These are phyloP conservation scores for Eumeta japonica DNA, from an alignment of 1,140 invertebrate species.

Conservation along the genomic window DNA sequence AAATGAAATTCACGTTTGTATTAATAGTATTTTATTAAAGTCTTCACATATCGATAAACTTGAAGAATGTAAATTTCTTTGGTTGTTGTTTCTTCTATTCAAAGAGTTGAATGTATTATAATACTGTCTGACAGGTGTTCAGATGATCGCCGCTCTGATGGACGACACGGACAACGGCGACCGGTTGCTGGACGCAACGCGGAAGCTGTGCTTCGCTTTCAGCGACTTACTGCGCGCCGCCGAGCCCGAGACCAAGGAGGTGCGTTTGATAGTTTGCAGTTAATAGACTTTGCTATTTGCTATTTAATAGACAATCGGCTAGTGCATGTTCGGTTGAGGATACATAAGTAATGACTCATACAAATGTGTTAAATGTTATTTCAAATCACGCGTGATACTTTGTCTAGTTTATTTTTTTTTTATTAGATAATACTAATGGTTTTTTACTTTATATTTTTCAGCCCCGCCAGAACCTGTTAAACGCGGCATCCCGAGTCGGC, in stretches of 20 bases:
- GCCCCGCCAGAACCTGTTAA: constrained; percentile 88
- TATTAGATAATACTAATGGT: too few species aligned
- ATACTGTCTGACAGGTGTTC: constrained; percentile 59
- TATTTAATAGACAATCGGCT: neutral
- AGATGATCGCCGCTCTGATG: constrained; percentile 93
- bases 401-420: too few species aligned
- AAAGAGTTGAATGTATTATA: neutral
- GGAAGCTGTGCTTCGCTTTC: constrained; percentile 90
- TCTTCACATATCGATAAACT: too few species aligned
- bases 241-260: constrained; percentile 90
- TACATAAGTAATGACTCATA: neutral
- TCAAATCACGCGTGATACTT: too few species aligned
- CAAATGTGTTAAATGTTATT: too few species aligned
- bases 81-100: too few species aligned
- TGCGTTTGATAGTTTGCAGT: constrained; percentile 30
- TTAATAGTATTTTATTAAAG: too few species aligned
- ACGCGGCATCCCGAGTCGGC: constrained; percentile 91
- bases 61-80: too few species aligned
- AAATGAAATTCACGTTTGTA: too few species aligned
- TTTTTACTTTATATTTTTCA: too few species aligned
- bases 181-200: constrained; percentile 85
- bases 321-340: neutral
- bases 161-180: constrained; percentile 80
- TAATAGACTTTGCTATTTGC: neutral
- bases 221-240: constrained; percentile 91